Conservation (phyloP, 2,113 vertebrate species). For the Lepisosteus osseus region DNA sequence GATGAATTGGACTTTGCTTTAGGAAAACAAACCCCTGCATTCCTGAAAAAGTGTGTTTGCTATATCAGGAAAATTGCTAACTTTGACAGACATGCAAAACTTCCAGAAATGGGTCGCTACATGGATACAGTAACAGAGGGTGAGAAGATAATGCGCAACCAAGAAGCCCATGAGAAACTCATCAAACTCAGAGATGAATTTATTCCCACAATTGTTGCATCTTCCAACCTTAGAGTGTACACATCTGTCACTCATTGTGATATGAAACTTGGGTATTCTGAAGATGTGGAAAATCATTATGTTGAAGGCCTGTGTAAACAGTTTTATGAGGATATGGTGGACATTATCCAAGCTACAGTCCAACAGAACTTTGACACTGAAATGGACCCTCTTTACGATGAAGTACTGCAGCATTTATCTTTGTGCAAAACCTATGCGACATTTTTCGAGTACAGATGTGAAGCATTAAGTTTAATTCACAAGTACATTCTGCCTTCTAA, state of each 20-base stretch:
- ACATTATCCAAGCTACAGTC: conserved; percentile 95
- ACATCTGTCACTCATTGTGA: conserved; percentile 96
- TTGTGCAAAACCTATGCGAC: conserved; percentile 85
- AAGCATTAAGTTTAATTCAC: conserved; percentile 82
- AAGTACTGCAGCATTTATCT: conserved; percentile 91
- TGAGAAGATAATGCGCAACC: conserved; percentile 81
- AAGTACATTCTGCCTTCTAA: conserved; percentile 88
- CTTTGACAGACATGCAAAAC: conserved; percentile 90
- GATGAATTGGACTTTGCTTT: conserved; percentile 96
- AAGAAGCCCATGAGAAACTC: conserved; percentile 88
- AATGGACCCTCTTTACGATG: conserved; percentile 85
- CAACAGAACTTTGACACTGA: conserved; percentile 97
- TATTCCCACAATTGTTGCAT: conserved; percentile 90
- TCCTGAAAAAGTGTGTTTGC: conserved; percentile 97
- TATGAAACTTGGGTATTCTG: conserved; percentile 95
- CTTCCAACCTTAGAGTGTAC: conserved; percentile 93
- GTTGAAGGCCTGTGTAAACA: conserved; percentile 97
- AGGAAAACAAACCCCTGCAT: conserved; percentile 94
- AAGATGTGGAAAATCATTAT: conserved; percentile 93
- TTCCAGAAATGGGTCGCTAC: conserved; percentile 92
- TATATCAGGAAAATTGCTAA: conserved; percentile 98
- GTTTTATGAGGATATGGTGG: conserved; percentile 98
- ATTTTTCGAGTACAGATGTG: conserved; percentile 86
- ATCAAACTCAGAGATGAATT: conserved; percentile 94
- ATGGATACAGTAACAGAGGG: conserved; percentile 80